Base-by-base conservation (phyloP, 1,140 invertebrate species). In the Popillia japonica region DNA sequence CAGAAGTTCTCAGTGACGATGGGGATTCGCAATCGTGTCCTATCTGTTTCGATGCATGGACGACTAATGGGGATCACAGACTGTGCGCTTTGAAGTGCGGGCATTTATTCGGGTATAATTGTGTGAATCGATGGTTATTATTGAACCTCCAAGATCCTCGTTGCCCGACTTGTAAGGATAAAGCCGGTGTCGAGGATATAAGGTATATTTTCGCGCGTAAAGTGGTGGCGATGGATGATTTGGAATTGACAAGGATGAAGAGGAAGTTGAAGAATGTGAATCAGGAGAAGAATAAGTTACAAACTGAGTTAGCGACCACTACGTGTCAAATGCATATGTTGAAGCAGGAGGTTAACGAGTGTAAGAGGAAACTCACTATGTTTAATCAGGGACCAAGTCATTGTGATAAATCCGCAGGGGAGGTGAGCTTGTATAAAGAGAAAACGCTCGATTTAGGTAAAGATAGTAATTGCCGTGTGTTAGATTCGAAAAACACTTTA, bases 161-260 rank as follows among this genome's bases (percentile, higher is more conserved):
- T 40, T 98, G 97, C 86, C 97, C 97, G 0, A 94, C 95, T 72
- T 98, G 97, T 85, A 98, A 98, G 86, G 89, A 90, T 27, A 93
- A 92, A 87, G 94, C 90, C 20, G 91, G 6, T 22, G 22, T 6
- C 11, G 6, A 27, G 17, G 72, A 78, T 22, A 78, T 78, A 74
- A 68, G 77, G 42, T 78, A 90, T 73, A 90, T 98, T 82, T 88
- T 91, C 84, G 83, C 91, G 41, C 87, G 87, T 40, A 86, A 85
- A 41, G 77, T 90, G 7, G 86, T 89, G 0, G 88, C 89, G 0
- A 85, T 87, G 0, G 90, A 91, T 78, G 90, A 86, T 4, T 83
- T 86, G 0, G 87, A 92, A 83, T 85, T 91, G 68, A 89, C 89
- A 76, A 80, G 80, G n/a, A 44, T 93, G 75, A 86, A 89, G 78